Evolutionary conservation across 1,140 invertebrate genomes (phyloP).

Genomic region (Anagrus nilaparvatae): DNA sequence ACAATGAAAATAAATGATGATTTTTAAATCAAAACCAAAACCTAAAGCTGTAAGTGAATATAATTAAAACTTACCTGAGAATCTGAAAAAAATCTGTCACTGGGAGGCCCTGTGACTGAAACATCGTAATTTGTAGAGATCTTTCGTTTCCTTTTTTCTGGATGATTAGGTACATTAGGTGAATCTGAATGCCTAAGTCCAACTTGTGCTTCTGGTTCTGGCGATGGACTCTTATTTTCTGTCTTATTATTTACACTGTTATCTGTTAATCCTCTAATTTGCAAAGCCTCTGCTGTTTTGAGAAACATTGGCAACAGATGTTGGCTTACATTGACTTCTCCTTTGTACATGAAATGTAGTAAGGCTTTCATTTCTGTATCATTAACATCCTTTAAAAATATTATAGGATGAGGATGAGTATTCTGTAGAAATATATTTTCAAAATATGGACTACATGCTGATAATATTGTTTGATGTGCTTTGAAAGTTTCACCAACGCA

Average conservation of each 20-base stretch:
- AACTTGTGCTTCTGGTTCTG: slow-evolving; percentile 32
- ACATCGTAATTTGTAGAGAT: slow-evolving; percentile 58
- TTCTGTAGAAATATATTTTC: slow-evolving; percentile 87
- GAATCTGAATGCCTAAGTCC: slow-evolving; percentile 31
- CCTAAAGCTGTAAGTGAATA: no score
- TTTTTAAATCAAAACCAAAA: no score
- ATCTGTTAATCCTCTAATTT: slow-evolving; percentile 82
- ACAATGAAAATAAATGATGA: no score
- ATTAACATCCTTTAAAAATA: slow-evolving; percentile 83
- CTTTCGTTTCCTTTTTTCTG: slow-evolving; percentile 59
- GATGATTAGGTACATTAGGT: slow-evolving; percentile 34
- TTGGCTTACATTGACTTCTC: slow-evolving; percentile 80
- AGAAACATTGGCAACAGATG: slow-evolving; percentile 79
- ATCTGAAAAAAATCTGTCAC: slow-evolving; percentile 52
- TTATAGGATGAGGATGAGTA: slow-evolving; percentile 82
- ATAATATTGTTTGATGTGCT: slow-evolving; percentile 87
- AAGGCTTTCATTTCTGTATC: slow-evolving; percentile 78
- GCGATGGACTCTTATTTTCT: slow-evolving; percentile 34
- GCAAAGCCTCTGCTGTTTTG: slow-evolving; percentile 81
- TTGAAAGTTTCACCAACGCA: slow-evolving; percentile 86
- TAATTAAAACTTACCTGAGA: slow-evolving; percentile 50
- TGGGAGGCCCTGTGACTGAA: slow-evolving; percentile 52
- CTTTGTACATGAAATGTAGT: slow-evolving; percentile 85
- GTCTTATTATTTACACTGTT: slow-evolving; percentile 51
- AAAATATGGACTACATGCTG: slow-evolving; percentile 90